Evolutionary conservation across 2,888 invertebrate genomes (phyloP).

Genomic region (Polymixis flavicincta): DNA sequence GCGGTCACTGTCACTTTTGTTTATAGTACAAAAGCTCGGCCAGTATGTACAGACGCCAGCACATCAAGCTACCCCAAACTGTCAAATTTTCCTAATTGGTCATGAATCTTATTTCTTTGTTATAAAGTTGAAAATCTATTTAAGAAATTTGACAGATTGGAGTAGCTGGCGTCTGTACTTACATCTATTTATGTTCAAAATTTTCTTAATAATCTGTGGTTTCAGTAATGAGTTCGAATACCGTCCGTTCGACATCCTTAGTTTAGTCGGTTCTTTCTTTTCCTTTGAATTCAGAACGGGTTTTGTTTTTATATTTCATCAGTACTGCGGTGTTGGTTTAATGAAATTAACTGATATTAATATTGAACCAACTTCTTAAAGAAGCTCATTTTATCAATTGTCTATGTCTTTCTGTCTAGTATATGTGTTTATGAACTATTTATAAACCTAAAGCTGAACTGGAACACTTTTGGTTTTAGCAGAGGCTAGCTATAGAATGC

Average conservation of each 20-base stretch:
- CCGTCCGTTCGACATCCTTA: background rate
- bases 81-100: no score
- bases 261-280: constrained; percentile 15
- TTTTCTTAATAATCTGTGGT: constrained; percentile 4
- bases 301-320: constrained; percentile 1
- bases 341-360: background rate
- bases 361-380: background rate
- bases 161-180: no score
- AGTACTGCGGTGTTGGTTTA: background rate
- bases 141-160: no score
- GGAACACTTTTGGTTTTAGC: background rate
- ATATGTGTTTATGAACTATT: background rate
- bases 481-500: background rate
- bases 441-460: background rate
- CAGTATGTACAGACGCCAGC: no score
- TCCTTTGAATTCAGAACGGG: background rate
- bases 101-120: no score
- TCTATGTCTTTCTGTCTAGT: background rate
- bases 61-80: no score
- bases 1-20: constrained; percentile 76
- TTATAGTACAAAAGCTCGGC: constrained; percentile 55
- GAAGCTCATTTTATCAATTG: background rate
- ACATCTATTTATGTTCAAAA: constrained; percentile 2
- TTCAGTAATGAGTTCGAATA: constrained; percentile 7
- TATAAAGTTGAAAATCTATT: no score